Evolutionary conservation across 2,888 invertebrate genomes (phyloP).

Genomic region (Incurvaria masculella): DNA sequence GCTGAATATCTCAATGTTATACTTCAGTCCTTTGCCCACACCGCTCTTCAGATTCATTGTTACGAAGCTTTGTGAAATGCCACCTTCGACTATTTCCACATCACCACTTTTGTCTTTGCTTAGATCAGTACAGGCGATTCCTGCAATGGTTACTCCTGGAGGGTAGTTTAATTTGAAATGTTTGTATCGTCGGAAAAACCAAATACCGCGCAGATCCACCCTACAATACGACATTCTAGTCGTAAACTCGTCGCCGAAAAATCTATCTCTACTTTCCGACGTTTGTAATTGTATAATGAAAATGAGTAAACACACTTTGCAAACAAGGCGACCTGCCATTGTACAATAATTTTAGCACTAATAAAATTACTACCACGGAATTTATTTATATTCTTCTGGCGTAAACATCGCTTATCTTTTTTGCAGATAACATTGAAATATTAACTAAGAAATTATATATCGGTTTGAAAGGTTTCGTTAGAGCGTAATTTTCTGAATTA

Average conservation of each 20-base stretch:
- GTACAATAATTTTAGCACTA: too few relatives aligned
- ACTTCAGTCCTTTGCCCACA: conserved; percentile 22
- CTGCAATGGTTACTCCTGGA: conserved; percentile 23
- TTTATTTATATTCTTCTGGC: too few relatives aligned
- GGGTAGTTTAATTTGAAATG: conserved; percentile 22
- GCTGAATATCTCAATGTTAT: conserved; percentile 19
- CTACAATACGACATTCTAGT: conserved; percentile 27
- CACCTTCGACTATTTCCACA: conserved; percentile 21
- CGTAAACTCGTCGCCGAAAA: conserved; percentile 23
- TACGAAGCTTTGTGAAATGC: conserved; percentile 20
- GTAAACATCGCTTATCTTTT: too few relatives aligned
- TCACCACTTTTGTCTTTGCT: conserved; percentile 22
- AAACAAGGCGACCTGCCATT: too few relatives aligned
- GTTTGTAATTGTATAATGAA: not conserved
- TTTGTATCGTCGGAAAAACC: conserved; percentile 24
- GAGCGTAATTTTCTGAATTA: too few relatives aligned
- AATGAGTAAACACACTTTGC: not conserved
- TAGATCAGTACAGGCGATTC: conserved; percentile 25
- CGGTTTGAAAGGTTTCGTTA: too few relatives aligned
- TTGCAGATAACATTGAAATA: too few relatives aligned
- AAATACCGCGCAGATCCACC: conserved; percentile 27
- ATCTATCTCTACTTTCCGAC: not conserved
- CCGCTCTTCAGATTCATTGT: conserved; percentile 24
- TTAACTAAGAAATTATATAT: too few relatives aligned
- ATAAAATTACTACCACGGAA: too few relatives aligned